Base-by-base conservation (phyloP, 2,113 vertebrate species). In the Dasypus novemcinctus region DNA sequence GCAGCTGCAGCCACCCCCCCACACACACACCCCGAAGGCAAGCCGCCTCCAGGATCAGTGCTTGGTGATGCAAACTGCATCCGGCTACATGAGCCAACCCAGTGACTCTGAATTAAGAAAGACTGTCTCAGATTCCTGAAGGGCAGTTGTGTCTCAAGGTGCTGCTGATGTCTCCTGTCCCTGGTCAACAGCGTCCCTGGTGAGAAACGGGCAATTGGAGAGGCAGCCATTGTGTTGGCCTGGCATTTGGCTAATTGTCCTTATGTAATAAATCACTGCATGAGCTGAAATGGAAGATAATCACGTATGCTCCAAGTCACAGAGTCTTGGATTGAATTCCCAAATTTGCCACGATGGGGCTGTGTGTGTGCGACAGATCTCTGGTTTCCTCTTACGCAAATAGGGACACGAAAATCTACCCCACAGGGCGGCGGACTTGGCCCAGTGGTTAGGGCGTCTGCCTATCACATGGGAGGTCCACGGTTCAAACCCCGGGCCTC, bases 1-100 rank as follows among this genome's bases (percentile, higher is more conserved):
- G 2, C 18, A 1, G 5, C 41, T 17, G 15, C 68, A 4, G 59
- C 17, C 0, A n/a, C n/a, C n/a, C n/a, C n/a, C n/a, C n/a, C n/a
- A n/a, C n/a, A n/a, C n/a, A n/a, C n/a, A n/a, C 6, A n/a, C 9
- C 61, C 33, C 33, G 12, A 41, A 38, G 7, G 57, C 57, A 33
- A 75, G 31, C 29, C 29, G 4, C 33, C 83, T 36, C 21, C 5
- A 18, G 68, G 29, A 13, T 33, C 17, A 4, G 2, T 0, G 46
- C 29, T 71, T 18, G 18, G 31, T 1, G 57, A n/a, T 15, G 18
- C 90, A 23, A 29, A 46, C 31, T 64, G 21, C 69, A 23, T 23
- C 69, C 21, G 33, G n/a, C 57, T 29, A 3, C 14, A 2, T 9
- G 4, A 33, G 8, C 5, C 5, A 46, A 31, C 38, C 12, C 2